Conservation (phyloP, 92 coral and sea anemone species). For the Zoanthus solanderi region DNA sequence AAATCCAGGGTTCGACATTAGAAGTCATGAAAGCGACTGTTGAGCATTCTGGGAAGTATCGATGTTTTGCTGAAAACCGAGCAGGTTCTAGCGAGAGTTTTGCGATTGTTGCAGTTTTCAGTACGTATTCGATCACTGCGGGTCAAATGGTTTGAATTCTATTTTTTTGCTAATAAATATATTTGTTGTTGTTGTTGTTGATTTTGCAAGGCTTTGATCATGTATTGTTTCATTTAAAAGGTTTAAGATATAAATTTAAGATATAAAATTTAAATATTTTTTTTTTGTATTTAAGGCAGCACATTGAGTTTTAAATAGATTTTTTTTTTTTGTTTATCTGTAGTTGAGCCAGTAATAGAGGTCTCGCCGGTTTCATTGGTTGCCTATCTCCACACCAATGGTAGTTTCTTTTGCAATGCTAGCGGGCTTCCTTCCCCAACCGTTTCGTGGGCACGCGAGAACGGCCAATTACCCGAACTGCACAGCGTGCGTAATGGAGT, state of each 20-base stretch:
- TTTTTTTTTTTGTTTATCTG: background rate
- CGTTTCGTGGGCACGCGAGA: slow-evolving; percentile 77
- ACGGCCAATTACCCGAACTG: slow-evolving; percentile 57
- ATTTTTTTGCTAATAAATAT: background rate
- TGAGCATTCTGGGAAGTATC: slow-evolving; percentile 82
- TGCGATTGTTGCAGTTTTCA: slow-evolving; percentile 77
- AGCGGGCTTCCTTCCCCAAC: slow-evolving; percentile 82
- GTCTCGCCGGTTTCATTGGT: slow-evolving; percentile 66
- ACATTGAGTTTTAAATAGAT: background rate
- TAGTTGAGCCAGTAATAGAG: slow-evolving; percentile 71
- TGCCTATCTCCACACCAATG: slow-evolving; percentile 69
- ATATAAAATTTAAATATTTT: background rate
- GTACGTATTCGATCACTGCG: slow-evolving; percentile 41
- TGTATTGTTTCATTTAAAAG: background rate
- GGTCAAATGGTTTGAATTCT: background rate
- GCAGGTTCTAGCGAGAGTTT: slow-evolving; percentile 79
- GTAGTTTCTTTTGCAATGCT: slow-evolving; percentile 78
- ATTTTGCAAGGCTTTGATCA: too few species aligned
- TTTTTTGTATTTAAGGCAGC: too few species aligned
- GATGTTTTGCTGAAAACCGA: slow-evolving; percentile 76
- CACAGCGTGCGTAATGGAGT: slow-evolving; percentile 61
- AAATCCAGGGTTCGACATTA: slow-evolving; percentile 53
- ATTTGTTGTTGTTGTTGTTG: too few species aligned
- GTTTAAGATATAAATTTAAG: background rate
- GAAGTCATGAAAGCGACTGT: slow-evolving; percentile 54